These are phyloP conservation scores for Remorina albescens DNA, from an alignment of 2,797 vertebrate species.

Conservation along the genomic window DNA sequence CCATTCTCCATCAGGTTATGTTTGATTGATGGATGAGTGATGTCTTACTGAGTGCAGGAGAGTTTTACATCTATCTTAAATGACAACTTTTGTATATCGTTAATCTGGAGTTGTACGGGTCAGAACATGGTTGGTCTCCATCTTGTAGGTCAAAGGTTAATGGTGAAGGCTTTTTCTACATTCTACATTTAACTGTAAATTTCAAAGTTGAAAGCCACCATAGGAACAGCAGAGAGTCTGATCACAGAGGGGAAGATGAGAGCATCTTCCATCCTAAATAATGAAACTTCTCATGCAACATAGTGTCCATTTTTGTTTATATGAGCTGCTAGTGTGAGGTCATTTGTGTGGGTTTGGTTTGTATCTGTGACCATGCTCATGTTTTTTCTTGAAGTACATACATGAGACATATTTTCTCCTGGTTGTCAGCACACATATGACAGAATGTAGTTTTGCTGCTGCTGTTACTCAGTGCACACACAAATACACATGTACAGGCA, in stretches of 20 bases:
- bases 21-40: background rate
- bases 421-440: conserved; percentile 41
- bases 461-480: background rate
- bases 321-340: background rate
- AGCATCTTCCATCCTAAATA: background rate
- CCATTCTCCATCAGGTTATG: background rate
- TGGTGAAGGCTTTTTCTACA: background rate
- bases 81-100: background rate
- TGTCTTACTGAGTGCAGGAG: background rate
- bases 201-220: background rate
- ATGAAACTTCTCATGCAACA: background rate
- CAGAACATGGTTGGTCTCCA: fast-evolving
- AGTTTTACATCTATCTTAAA: background rate
- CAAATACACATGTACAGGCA: background rate
- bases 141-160: background rate
- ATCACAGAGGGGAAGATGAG: background rate
- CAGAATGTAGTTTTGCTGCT: conserved; percentile 13
- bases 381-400: conserved; percentile 23
- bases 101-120: background rate
- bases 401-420: conserved; percentile 30
- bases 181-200: background rate
- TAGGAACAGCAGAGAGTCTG: background rate
- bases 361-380: background rate
- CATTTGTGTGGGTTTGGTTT: conserved; percentile 2
- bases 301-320: background rate